These are phyloP conservation scores for Calephelis nemesis DNA, from an alignment of 1,140 invertebrate species.

Conservation along the genomic window DNA sequence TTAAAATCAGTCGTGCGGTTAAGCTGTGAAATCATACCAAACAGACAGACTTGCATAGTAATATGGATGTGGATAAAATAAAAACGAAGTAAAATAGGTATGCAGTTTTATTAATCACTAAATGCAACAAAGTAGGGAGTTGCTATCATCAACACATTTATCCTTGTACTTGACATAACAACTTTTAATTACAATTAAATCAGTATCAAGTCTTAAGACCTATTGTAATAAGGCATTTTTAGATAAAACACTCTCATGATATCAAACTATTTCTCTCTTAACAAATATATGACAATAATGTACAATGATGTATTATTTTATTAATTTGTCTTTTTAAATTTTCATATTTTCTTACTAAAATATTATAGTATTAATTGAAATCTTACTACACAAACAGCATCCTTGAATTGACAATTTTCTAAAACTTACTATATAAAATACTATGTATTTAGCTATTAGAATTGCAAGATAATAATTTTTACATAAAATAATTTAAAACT, in stretches of 20 bases:
- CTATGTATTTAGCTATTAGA: conserved; percentile 3
- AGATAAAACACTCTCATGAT: conserved; percentile 75
- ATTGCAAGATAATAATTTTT: neutral
- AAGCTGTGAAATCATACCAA: no score
- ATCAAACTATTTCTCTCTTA: conserved; percentile 78
- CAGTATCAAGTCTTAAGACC: conserved; percentile 76
- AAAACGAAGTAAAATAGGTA: conserved; percentile 66
- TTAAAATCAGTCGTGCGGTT: no score
- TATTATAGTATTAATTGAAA: conserved; percentile 69
- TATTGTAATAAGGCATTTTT: conserved; percentile 77
- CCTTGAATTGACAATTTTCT: conserved; percentile 61
- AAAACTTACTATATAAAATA: conserved; percentile 10
- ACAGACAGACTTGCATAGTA: neutral
- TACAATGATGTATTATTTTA: conserved; percentile 48
- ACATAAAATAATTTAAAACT: no score
- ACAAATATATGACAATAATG: conserved; percentile 70
- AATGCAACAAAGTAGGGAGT: conserved; percentile 77
- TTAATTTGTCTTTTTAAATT: conserved; percentile 47
- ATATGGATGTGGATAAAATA: conserved; percentile 36
- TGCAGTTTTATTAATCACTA: conserved; percentile 78
- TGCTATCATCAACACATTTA: conserved; percentile 61
- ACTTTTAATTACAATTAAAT: conserved; percentile 67
- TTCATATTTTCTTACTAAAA: conserved; percentile 60
- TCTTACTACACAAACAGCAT: conserved; percentile 56
- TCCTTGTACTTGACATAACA: conserved; percentile 59